phyloP scores from a whole-genome alignment of 2,797 vertebrate genomes.

The Sciaenops ocellatus region DNA sequence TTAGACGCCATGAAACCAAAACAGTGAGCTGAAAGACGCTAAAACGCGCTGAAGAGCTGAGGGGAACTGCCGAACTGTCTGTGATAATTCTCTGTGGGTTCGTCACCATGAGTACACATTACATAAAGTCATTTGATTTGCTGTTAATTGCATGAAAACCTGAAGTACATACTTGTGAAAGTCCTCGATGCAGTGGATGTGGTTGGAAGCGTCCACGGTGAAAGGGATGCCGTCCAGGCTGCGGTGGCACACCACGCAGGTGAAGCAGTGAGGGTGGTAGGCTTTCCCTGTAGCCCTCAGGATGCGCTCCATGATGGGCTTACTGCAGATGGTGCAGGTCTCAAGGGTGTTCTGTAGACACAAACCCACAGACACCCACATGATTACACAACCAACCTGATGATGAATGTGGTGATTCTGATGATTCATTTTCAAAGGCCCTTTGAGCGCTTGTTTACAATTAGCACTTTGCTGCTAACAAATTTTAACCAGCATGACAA shows the following conservation, averaged over 20 bases:
- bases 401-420: constrained; percentile 35
- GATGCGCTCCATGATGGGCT: constrained; percentile 99
- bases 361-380: constrained; percentile 58
- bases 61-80: no score
- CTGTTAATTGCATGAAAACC: background rate
- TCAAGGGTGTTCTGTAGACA: constrained; percentile 94
- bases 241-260: constrained; percentile 96
- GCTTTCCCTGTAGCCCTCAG: constrained; percentile 96
- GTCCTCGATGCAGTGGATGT: constrained; percentile 99
- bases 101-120: background rate
- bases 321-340: constrained; percentile 94
- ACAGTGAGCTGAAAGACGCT: background rate
- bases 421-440: constrained; percentile 38
- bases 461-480: constrained; percentile 26
- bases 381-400: constrained; percentile 51
- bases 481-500: constrained; percentile 13
- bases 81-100: background rate
- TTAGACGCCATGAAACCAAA: background rate
- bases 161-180: constrained; percentile 92
- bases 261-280: constrained; percentile 99
- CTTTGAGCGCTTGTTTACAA: constrained; percentile 41
- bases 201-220: constrained; percentile 95
- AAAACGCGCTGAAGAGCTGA: background rate
- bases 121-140: background rate
- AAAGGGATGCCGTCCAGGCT: constrained; percentile 98